phyloP scores from a whole-genome alignment of 2,888 invertebrate genomes.

The Adela reaumurella region DNA sequence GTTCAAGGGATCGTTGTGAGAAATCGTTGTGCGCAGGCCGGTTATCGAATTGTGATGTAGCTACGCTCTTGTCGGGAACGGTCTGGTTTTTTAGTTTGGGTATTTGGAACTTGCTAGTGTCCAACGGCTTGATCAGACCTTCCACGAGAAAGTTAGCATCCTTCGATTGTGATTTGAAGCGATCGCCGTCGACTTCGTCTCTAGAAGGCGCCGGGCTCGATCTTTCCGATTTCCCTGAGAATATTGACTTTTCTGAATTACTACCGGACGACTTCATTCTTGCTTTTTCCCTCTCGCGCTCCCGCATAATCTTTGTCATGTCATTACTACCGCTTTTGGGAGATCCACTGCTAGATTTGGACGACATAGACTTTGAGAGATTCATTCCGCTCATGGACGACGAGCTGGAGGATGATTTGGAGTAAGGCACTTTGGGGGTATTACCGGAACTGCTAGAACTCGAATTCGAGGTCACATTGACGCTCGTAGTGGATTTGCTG shows the following conservation, averaged over 20 bases:
- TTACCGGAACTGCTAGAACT: constrained; percentile 22
- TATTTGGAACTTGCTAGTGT: constrained; percentile 83
- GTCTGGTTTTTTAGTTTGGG: constrained; percentile 65
- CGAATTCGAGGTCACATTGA: constrained; percentile 23
- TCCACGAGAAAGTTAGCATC: constrained; percentile 66
- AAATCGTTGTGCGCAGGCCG: constrained; percentile 46
- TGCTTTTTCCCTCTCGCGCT: constrained; percentile 58
- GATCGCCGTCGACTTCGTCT: constrained; percentile 62
- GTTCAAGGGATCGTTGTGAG: constrained; percentile 32
- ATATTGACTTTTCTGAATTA: constrained; percentile 62
- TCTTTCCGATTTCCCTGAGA: constrained; percentile 60
- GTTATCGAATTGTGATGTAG: constrained; percentile 34
- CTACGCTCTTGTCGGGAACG: constrained; percentile 44
- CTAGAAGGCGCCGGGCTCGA: constrained; percentile 63
- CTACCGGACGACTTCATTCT: constrained; percentile 55
- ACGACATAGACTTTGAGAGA: constrained; percentile 36
- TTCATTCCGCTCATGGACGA: constrained; percentile 31
- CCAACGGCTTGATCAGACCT: constrained; percentile 72
- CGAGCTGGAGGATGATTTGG: constrained; percentile 38
- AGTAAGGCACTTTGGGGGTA: constrained; percentile 46
- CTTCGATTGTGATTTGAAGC: constrained; percentile 60
- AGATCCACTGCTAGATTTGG: constrained; percentile 55
- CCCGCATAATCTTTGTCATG: constrained; percentile 52
- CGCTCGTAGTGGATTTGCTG: constrained; percentile 6
- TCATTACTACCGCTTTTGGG: constrained; percentile 61